Evolutionary conservation across 2,888 invertebrate species (phyloP).

Genomic region (Sarcophaga subvicina): DNA sequence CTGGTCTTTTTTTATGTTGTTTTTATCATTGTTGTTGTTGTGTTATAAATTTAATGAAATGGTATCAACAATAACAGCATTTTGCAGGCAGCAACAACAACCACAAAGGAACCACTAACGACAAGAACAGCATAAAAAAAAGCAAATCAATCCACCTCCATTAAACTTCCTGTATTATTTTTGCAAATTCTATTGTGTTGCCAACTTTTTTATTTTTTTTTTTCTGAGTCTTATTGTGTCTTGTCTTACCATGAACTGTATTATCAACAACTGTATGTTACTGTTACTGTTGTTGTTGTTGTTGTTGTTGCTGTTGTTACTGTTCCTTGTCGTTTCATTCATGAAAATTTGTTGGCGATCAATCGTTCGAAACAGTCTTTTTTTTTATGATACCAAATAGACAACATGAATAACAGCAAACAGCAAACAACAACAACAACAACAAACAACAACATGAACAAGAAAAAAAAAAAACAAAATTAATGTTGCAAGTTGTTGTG

Average conservation of each 20-base stretch:
- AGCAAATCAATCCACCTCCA: conserved; percentile 70
- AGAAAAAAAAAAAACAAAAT: background rate
- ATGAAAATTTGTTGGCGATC: conserved; percentile 69
- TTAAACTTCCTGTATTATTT: conserved; percentile 68
- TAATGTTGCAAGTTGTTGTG: conserved; percentile 40
- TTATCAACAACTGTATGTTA: conserved; percentile 48
- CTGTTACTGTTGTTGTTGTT: conserved; percentile 22
- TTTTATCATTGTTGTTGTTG: conserved; percentile 50
- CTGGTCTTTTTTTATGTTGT: background rate
- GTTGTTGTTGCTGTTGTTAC: conserved; percentile 35
- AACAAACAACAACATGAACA: conserved; percentile 5
- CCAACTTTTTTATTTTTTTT: background rate
- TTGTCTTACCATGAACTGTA: conserved; percentile 50
- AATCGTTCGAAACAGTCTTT: conserved; percentile 63
- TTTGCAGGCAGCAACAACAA: conserved; percentile 30
- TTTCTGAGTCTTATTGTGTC: conserved; percentile 30
- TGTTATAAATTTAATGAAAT: conserved; percentile 73
- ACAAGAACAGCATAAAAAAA: conserved; percentile 38
- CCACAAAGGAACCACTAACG: background rate
- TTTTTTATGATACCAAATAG: conserved; percentile 65
- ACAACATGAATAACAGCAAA: conserved; percentile 51
- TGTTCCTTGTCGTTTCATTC: conserved; percentile 64
- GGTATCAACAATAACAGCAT: conserved; percentile 68
- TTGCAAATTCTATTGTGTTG: conserved; percentile 45
- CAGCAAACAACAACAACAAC: conserved; percentile 7